Percentiles rank a stretch among this genome's conserved stretches.
Evolutionary conservation across 1,140 invertebrate species (phyloP).

Genomic region (Drosophila burlai): DNA sequence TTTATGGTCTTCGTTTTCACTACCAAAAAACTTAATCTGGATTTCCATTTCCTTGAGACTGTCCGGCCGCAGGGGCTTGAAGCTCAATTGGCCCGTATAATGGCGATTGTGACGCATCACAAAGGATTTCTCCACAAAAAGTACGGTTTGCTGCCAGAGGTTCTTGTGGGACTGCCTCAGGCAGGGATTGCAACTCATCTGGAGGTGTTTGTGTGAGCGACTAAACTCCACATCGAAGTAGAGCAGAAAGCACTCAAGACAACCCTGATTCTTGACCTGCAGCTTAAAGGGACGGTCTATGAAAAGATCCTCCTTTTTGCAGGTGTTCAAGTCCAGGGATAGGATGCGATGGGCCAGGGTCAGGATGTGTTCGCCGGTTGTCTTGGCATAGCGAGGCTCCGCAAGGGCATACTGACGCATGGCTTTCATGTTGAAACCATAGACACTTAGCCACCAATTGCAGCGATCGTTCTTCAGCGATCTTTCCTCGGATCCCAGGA

Average conservation of each 20-base stretch:
- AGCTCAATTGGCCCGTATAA: constrained; percentile 41
- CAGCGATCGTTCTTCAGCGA: constrained; percentile 52
- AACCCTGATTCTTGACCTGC: constrained; percentile 33
- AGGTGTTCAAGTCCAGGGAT: constrained; percentile 44
- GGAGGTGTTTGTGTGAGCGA: constrained; percentile 38
- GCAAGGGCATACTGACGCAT: constrained; percentile 55
- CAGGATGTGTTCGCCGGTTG: constrained; percentile 94
- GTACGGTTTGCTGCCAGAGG: constrained; percentile 63
- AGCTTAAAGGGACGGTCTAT: constrained; percentile 32
- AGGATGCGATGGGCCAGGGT: constrained; percentile 63
- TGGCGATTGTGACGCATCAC: constrained; percentile 25
- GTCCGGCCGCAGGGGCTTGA: constrained; percentile 15
- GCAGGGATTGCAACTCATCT: constrained; percentile 58
- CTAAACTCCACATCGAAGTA: constrained; percentile 75
- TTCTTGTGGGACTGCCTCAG: constrained; percentile 26
- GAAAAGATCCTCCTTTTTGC: constrained; percentile 11
- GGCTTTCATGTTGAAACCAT: constrained; percentile 63
- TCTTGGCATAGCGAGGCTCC: constrained; percentile 90
- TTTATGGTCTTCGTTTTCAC: background rate
- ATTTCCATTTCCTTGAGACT: constrained; percentile 47
- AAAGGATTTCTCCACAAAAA: constrained; percentile 66
- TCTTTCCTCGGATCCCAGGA: constrained; percentile 89
- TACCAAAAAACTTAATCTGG: constrained; percentile 29
- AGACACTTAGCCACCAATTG: constrained; percentile 60
- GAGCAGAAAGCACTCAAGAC: constrained; percentile 58